Base-by-base conservation (phyloP, 2,797 vertebrate species). In the Cirrhinus mrigala region DNA sequence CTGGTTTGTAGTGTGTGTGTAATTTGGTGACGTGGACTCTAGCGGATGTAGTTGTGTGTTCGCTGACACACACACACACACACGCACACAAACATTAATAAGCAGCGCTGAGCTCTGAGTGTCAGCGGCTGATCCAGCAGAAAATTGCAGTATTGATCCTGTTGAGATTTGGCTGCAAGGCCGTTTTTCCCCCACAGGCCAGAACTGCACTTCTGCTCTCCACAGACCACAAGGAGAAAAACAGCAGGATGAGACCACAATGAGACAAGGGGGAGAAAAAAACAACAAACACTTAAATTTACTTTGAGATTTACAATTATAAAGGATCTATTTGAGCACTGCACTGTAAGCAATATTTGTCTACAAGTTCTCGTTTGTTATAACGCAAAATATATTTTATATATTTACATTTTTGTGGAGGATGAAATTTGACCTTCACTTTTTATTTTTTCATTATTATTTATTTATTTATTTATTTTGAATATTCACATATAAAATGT, bases 71-170 rank as follows among this genome's bases (percentile, higher is more conserved):
- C 76, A 62, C 62, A 64, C 56, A n/a, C 11, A 52, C 50, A 16
- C 50, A 52, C 48, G 16, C 48, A 52, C 12, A 52, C 33, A 44
- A 33, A 68, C 29, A 79, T 64, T 84, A 87, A 87, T 89, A 89
- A 87, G 64, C 69, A 50, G 54, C n/a, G 18, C 62, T 76, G 24
- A 75, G 66, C 33, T 54, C 14, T 56, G 64, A 44, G 24, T 70
- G 79, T 80, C 85, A 87, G 66, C 64, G 37, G 76, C 86, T 86
- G 88, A 86, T 85, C 85, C 64, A 66, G 27, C 75, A 84, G 84
- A 87, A 89, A 87, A 88, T 81, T 87, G 80, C 79, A 58, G 15
- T 87, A 90, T 90, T 77, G 89, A 90, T 90, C 79, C 75, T 3
- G 3, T 60, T 27, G 86, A 68, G 75, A 87, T 84, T 85, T n/a